These are phyloP conservation scores for Porites evermanni DNA, from an alignment of 92 coral and sea anemone genomes.

Conservation along the genomic window DNA sequence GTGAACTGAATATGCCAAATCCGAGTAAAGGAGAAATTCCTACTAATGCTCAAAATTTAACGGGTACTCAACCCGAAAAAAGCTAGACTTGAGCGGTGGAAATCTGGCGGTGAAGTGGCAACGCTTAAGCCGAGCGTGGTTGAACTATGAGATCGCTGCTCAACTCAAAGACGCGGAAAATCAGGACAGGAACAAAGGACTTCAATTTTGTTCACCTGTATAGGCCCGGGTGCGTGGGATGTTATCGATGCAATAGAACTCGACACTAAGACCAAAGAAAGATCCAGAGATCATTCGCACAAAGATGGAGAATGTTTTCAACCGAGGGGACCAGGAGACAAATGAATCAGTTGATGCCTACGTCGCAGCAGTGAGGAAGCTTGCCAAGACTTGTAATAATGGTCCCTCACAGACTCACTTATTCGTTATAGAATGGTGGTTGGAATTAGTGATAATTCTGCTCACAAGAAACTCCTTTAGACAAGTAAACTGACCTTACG, in stretches of 20 bases:
- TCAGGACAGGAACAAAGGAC: constrained; percentile 13
- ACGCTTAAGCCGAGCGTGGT: constrained; percentile 22
- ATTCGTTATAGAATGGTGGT: constrained; percentile 48
- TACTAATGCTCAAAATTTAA: neutral
- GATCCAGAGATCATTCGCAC: constrained; percentile 19
- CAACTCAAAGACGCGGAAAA: neutral
- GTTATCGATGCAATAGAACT: constrained; percentile 32
- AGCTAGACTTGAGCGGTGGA: constrained; percentile 32
- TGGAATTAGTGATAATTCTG: constrained; percentile 44
- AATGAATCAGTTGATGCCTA: constrained; percentile 38
- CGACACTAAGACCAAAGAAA: constrained; percentile 23
- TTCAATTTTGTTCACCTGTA: too few species aligned
- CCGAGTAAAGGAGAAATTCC: neutral
- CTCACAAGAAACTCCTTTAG: constrained; percentile 38
- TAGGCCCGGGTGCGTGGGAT: constrained; percentile 20
- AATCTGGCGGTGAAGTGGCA: constrained; percentile 28
- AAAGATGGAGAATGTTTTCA: constrained; percentile 24
- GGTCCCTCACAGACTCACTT: constrained; percentile 52
- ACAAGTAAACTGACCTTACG: constrained; percentile 23
- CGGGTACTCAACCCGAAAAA: constrained; percentile 5
- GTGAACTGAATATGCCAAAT: neutral
- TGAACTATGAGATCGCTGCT: neutral
- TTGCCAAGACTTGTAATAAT: constrained; percentile 40
- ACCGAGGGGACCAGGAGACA: constrained; percentile 32
- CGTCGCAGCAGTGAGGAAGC: constrained; percentile 39